Conservation (phyloP, 2,797 vertebrate species). For the Mus caroli region DNA sequence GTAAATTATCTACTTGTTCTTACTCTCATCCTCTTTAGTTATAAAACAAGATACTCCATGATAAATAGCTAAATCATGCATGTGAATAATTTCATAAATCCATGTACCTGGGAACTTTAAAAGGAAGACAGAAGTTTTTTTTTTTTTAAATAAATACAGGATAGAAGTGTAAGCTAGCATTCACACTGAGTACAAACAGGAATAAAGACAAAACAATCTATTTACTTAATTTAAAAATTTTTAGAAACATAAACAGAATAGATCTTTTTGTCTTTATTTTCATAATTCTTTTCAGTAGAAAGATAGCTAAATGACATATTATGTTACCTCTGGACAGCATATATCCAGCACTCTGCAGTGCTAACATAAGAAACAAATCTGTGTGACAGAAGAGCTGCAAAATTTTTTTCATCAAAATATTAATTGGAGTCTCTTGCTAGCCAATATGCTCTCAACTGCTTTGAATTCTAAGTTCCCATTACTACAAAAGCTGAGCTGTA, state of each 20-base stretch:
- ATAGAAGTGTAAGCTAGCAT: neutral
- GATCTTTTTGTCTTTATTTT: neutral
- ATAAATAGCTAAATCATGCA: neutral
- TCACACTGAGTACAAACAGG: neutral
- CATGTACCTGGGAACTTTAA: neutral
- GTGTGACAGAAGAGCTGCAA: neutral
- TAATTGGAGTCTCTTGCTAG: conserved; percentile 14
- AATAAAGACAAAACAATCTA: neutral
- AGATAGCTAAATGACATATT: neutral
- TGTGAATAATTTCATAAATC: conserved; percentile 30
- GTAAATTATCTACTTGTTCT: neutral
- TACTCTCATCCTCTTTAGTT: neutral
- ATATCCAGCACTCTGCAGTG: neutral
- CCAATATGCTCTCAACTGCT: neutral
- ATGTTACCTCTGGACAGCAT: neutral
- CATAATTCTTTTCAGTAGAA: conserved; percentile 46
- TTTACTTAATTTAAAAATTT: conserved; percentile 9
- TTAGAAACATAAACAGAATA: neutral
- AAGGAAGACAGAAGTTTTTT: neutral
- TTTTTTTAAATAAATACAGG: neutral
- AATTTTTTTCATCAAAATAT: conserved; percentile 12
- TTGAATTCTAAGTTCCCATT: neutral
- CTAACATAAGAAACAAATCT: conserved; percentile 5
- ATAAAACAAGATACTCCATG: neutral
- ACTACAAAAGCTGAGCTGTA: neutral